These are phyloP conservation scores for Hypomesus transpacificus DNA, from an alignment of 2,113 vertebrate species.

Conservation along the genomic window DNA sequence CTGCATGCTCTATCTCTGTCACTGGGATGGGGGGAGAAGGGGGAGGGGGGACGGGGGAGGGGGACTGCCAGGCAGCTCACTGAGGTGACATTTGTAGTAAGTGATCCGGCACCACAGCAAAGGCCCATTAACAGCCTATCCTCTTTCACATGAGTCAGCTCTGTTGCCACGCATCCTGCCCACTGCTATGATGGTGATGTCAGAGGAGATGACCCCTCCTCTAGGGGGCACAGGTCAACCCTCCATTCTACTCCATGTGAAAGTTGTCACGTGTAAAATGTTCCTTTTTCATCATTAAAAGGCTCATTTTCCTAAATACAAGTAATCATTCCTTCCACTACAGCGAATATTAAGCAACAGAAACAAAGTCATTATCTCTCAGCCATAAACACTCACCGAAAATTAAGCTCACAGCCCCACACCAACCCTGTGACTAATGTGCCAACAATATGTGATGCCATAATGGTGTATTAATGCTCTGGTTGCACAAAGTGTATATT, in stretches of 20 bases:
- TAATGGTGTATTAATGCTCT: slow-evolving; percentile 50
- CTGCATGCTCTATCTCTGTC: slow-evolving; percentile 20
- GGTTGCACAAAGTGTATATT: slow-evolving; percentile 32
- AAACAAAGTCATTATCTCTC: slow-evolving; percentile 25
- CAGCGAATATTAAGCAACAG: background rate
- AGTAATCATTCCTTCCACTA: slow-evolving; percentile 7
- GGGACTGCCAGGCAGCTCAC: slow-evolving; percentile 39
- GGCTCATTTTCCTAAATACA: slow-evolving; percentile 24
- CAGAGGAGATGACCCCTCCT: slow-evolving; percentile 41
- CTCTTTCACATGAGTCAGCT: slow-evolving; percentile 44
- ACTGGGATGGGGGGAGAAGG: slow-evolving; percentile 14
- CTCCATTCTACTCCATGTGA: slow-evolving; percentile 35
- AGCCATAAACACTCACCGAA: slow-evolving; percentile 33
- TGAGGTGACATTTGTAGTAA: slow-evolving; percentile 65
- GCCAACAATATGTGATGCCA: slow-evolving; percentile 27
- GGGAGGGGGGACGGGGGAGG: slow-evolving; percentile 2
- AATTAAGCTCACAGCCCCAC: slow-evolving; percentile 28
- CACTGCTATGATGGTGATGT: slow-evolving; percentile 28
- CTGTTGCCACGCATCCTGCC: slow-evolving; percentile 27
- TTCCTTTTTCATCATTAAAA: slow-evolving; percentile 20
- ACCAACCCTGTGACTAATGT: slow-evolving; percentile 33
- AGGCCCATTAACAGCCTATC: slow-evolving; percentile 54
- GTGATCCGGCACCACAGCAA: slow-evolving; percentile 54
- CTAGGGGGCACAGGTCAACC: slow-evolving; percentile 43
- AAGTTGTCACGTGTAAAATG: slow-evolving; percentile 31